A percentile compares a stretch with the other conserved stretches of the same genome.
Evolutionary conservation across 2,113 vertebrate species (phyloP).

Genomic region (Chrysemys picta): DNA sequence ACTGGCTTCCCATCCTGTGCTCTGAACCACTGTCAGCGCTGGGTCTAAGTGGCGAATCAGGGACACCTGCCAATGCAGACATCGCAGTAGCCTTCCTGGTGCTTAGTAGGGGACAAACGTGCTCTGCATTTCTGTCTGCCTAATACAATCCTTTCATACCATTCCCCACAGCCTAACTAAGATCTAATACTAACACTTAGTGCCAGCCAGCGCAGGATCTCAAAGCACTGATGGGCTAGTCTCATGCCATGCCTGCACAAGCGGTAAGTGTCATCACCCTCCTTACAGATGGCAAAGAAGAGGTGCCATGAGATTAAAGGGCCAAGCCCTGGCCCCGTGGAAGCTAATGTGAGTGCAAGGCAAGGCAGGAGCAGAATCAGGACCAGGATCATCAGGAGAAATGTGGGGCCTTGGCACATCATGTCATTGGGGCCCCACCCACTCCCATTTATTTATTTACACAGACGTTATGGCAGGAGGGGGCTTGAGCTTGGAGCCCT

Average conservation of each 20-base stretch:
- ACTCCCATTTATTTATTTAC: too few relatives aligned
- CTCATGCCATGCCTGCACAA: neutral
- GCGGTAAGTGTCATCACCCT: neutral
- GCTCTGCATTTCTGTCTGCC: neutral
- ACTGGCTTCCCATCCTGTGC: neutral
- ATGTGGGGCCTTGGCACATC: too few relatives aligned
- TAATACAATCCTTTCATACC: neutral
- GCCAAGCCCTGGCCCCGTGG: neutral
- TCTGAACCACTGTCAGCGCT: neutral
- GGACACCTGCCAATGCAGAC: neutral
- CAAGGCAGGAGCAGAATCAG: neutral
- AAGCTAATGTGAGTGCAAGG: neutral
- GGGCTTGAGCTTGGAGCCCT: too few relatives aligned
- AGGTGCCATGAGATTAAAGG: neutral
- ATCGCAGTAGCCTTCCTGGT: neutral
- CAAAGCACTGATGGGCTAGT: neutral
- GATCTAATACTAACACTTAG: neutral
- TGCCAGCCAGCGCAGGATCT: neutral
- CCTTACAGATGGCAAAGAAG: neutral
- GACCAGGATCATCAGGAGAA: too few relatives aligned
- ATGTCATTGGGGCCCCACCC: too few relatives aligned
- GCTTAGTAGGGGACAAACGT: neutral
- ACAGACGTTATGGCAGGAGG: too few relatives aligned
- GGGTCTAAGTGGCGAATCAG: neutral
- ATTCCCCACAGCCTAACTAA: neutral